Evolutionary conservation across 2,113 vertebrate genomes (phyloP), one percentile per base, ranked within the genome.

Genomic region (Zapus hudsonius): DNA sequence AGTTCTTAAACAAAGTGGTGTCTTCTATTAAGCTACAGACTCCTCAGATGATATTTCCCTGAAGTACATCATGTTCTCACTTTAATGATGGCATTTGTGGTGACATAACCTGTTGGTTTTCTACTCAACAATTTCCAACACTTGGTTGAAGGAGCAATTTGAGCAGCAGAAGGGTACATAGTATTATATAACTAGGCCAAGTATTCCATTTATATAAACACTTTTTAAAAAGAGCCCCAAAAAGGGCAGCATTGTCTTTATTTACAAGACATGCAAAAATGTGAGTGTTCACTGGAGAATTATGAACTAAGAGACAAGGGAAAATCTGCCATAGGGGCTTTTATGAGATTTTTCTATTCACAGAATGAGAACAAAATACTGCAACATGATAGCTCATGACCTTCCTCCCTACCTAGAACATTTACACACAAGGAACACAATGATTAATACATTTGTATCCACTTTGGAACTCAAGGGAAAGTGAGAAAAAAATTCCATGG

Each of bases 361-460:
- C 12, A 74, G 63, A n/a, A n/a, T n/a, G n/a, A 76, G 61, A 92
- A 31, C 92, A 67, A 92, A 93, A 91, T n/a, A 5, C n/a, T 89
- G 3, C 15, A 92, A 79, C 87, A 69, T 59, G 76, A 72, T 57
- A 90, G 19, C 11, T n/a, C 2, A 12, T 90, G 22, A 17, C 5
- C 55, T 44, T 92, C 66, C 16, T 80, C 38, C 55, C 23, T 90
- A 17, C 17, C 36, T 90, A 75, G 40, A 90, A 72, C 29, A 66
- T 29, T 57, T 83, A 19, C 31, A 55, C 79, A 16, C 80, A 38
- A 94, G 25, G 12, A 75, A 40, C 7, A 29, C 25, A 38, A 67
- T 52, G 33, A 2, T 93, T 67, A 89, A 81, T 88, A 69, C n/a
- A 80, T 76, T 47, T 38, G 7, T 1, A 89, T 5, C 52, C 66